Conservation (phyloP, 2,888 invertebrate genomes). For the Meganola albula region DNA sequence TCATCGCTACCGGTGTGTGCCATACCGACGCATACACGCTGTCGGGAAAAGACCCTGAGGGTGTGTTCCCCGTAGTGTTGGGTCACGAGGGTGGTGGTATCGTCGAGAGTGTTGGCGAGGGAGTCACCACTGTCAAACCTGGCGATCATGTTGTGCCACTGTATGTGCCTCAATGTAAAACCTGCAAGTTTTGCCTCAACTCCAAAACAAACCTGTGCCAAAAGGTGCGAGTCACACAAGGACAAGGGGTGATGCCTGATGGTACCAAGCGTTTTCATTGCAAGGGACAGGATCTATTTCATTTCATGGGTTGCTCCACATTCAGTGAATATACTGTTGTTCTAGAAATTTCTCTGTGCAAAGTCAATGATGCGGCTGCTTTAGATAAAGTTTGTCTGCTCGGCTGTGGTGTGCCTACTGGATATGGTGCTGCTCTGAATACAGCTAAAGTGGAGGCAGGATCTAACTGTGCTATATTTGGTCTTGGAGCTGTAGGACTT, state of each 20-base stretch:
- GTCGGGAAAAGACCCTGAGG: slow-evolving; percentile 93
- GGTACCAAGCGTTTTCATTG: slow-evolving; percentile 91
- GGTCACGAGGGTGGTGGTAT: slow-evolving; percentile 98
- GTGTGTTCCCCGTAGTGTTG: slow-evolving; percentile 92
- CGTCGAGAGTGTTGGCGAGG: slow-evolving; percentile 97
- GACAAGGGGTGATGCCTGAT: slow-evolving; percentile 94
- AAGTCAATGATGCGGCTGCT: slow-evolving; percentile 90
- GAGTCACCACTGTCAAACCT: slow-evolving; percentile 89
- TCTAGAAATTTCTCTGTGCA: slow-evolving; percentile 95
- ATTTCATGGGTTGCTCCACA: slow-evolving; percentile 98
- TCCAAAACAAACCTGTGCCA: slow-evolving; percentile 98
- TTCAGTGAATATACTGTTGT: slow-evolving; percentile 97
- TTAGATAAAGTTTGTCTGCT: slow-evolving; percentile 92
- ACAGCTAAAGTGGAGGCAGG: slow-evolving; percentile 93
- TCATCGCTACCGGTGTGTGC: slow-evolving; percentile 89
- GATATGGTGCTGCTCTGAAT: slow-evolving; percentile 96
- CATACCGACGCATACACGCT: slow-evolving; percentile 96
- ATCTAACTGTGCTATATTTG: slow-evolving; percentile 94
- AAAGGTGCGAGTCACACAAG: slow-evolving; percentile 92
- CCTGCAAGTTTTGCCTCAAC: slow-evolving; percentile 97
- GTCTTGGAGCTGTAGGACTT: slow-evolving; percentile 94
- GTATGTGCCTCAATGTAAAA: slow-evolving; percentile 97
- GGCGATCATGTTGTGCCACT: slow-evolving; percentile 99
- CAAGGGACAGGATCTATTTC: slow-evolving; percentile 84
- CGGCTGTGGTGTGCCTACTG: slow-evolving; percentile 96